Base-by-base conservation (phyloP, 2,113 vertebrate species). In the Pseudolaguvia tuberculata region DNA sequence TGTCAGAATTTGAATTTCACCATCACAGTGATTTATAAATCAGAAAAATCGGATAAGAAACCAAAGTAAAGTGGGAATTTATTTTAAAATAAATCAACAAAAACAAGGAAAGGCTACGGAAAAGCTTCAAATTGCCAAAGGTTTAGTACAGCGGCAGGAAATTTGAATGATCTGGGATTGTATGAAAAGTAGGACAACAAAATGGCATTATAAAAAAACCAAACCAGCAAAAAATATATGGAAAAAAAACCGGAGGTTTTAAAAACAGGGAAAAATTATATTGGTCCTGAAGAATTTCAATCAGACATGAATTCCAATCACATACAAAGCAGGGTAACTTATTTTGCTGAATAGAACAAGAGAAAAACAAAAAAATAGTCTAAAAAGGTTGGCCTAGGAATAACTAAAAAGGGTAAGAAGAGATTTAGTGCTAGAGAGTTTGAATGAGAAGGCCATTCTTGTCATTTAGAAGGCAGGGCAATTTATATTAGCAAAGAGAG, bases 361-460 rank as follows among this genome's bases (percentile, higher is more conserved):
- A 23, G n/a, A 53, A 42, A 45, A 70, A 71, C 9, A 58, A 29
- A 18, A 11, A 58, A 45, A 17, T 23, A 42, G 17, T n/a, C 12
- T 17, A 71, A 50, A 71, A 27, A 58, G 50, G 70, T 58, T 72
- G 70, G 70, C 70, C 70, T 72, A 72, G 70, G 70, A 72, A 72
- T 72, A 72, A 58, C 70, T 72, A 72, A 72, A 72, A 72, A 72
- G 70, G 55, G 70, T 72, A 72, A 58, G 70, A 58, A 52, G 47
- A 76, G 74, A 70, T 70, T 69, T 48, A 58, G 51, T 66, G 47
- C 20, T 21, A 18, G 35, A 42, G 57, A 61, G 70, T 76, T 62
- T 70, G 57, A 76, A 76, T 76, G 67, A 70, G 67, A 76, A 59
- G 57, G 66, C 74, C 29, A 29, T 70, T 70, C 65, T 51, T 25